A percentile compares a stretch with the other conserved stretches of the same genome.
These are phyloP conservation scores for Cervus canadensis DNA, from an alignment of 2,113 vertebrate genomes.

Conservation along the genomic window DNA sequence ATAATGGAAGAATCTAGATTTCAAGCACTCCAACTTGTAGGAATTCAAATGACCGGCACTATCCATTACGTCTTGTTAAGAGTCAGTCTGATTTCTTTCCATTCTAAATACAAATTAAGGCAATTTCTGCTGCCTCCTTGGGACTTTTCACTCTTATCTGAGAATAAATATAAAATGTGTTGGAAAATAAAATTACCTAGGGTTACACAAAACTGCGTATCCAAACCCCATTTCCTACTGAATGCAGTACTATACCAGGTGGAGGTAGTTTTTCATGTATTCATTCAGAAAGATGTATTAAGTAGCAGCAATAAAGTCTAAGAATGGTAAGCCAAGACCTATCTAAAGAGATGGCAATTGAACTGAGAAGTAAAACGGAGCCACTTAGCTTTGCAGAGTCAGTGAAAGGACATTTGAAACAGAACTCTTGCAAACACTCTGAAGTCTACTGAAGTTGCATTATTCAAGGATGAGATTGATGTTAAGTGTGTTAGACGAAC, in stretches of 20 bases:
- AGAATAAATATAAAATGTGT: not conserved
- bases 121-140: not conserved
- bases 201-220: not conserved
- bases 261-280: not conserved
- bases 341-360: not conserved
- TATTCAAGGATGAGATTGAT: not conserved
- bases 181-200: not conserved
- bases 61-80: not conserved
- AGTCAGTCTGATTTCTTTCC: not conserved
- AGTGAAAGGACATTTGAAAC: not conserved
- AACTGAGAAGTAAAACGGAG: not conserved
- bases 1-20: not conserved
- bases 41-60: not conserved
- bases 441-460: not conserved
- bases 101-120: not conserved
- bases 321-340: not conserved
- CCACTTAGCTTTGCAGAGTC: not conserved
- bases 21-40: not conserved
- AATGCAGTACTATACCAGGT: not conserved
- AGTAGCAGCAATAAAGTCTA: not conserved
- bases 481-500: not conserved
- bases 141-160: not conserved
- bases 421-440: not conserved
- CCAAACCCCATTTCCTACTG: not conserved
- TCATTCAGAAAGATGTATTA: not conserved